Conservation (phyloP, 2,113 vertebrate species). For the Sorex fumeus region DNA sequence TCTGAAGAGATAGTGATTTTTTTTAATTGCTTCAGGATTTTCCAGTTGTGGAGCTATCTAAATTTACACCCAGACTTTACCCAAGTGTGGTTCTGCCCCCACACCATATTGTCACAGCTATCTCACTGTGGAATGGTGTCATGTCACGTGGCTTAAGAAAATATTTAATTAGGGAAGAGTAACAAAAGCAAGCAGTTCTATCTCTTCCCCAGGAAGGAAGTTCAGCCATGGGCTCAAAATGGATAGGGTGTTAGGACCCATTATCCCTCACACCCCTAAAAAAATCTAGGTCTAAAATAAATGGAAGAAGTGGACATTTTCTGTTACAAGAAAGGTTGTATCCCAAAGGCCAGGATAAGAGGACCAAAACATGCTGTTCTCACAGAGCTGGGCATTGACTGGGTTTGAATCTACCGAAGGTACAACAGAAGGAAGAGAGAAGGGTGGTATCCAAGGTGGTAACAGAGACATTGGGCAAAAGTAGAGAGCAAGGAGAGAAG, state of each 20-base stretch:
- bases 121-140: background rate
- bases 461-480: conserved; percentile 3
- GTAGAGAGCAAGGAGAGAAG: background rate
- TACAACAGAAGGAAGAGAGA: conserved; percentile 10
- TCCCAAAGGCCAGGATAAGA: background rate
- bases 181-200: background rate
- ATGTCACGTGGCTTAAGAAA: background rate
- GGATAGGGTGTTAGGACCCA: background rate
- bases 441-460: background rate
- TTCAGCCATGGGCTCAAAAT: background rate
- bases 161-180: conserved; percentile 17
- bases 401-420: background rate
- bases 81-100: background rate
- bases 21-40: background rate
- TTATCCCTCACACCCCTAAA: background rate
- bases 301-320: conserved; percentile 8
- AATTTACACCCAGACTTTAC: background rate
- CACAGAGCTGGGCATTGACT: background rate
- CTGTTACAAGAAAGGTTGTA: background rate
- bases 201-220: conserved; percentile 49
- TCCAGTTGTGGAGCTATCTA: background rate
- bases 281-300: conserved; percentile 40
- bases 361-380: background rate
- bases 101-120: conserved; percentile 12
- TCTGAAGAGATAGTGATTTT: background rate